These are phyloP conservation scores for Orthosia gothica DNA, from an alignment of 2,888 invertebrate species.

Conservation along the genomic window DNA sequence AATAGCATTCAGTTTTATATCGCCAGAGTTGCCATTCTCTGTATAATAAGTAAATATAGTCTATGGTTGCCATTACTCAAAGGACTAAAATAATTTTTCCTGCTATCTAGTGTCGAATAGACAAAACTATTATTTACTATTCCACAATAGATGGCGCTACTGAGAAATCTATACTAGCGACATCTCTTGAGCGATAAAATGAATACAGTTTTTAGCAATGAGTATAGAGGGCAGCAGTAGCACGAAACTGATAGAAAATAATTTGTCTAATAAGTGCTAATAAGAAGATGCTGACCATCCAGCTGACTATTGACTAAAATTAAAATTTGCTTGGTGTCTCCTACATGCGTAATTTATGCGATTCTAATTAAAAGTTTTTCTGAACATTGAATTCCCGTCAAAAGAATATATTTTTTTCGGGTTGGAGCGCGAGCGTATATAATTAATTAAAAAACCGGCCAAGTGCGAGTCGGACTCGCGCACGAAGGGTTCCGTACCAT, in stretches of 20 bases:
- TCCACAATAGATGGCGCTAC: conserved; percentile 49
- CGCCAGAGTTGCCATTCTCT: conserved; percentile 73
- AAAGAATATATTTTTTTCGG: too few species aligned
- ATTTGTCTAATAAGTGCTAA: too few species aligned
- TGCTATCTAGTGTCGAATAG: conserved; percentile 73
- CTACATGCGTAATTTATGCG: too few species aligned
- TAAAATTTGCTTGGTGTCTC: too few species aligned
- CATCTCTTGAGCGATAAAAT: conserved; percentile 13
- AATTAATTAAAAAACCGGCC: too few species aligned
- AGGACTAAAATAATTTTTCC: conserved; percentile 31
- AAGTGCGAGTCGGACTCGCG: too few species aligned
- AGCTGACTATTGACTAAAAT: background rate
- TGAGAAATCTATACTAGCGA: background rate
- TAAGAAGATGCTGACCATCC: background rate
- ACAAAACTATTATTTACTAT: conserved; percentile 14
- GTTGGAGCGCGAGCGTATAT: too few species aligned
- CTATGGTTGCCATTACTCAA: conserved; percentile 77
- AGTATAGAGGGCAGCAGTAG: conserved; percentile 64
- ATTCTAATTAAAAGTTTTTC: too few species aligned
- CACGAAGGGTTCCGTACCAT: too few species aligned
- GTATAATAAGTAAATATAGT: too few species aligned
- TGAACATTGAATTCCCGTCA: background rate
- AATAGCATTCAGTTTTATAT: conserved; percentile 82
- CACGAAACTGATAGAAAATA: background rate
- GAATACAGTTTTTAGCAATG: background rate